Percentiles rank a stretch among this genome's conserved stretches.
These are phyloP conservation scores for Hydrolagus colliei DNA, from an alignment of 2,797 vertebrate species.

Conservation along the genomic window DNA sequence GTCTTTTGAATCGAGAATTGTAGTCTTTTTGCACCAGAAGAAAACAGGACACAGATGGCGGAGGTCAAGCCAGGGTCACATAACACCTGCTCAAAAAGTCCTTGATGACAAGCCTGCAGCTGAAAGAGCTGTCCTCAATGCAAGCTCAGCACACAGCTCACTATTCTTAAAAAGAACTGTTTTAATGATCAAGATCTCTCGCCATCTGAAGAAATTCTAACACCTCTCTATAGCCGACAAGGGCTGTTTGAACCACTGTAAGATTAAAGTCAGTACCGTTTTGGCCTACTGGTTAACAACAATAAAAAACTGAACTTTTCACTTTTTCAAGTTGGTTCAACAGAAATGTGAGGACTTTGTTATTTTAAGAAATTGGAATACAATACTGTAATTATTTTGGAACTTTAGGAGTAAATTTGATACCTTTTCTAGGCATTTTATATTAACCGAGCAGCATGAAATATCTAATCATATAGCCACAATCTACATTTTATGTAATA, in stretches of 20 bases:
- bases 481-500: not conserved
- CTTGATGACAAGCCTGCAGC: conserved; percentile 8
- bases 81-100: conserved; percentile 22
- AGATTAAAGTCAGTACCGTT: not conserved
- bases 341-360: not conserved
- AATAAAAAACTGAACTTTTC: not conserved
- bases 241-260: not conserved
- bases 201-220: not conserved
- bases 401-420: too few relatives aligned
- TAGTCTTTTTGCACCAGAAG: conserved; percentile 24
- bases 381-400: too few relatives aligned
- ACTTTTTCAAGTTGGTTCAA: not conserved
- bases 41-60: conserved; percentile 31
- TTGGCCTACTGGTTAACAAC: not conserved
- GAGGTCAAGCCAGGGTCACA: conserved; percentile 22
- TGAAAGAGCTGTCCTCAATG: not conserved
- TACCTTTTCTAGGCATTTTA: too few relatives aligned
- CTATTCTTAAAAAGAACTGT: not conserved
- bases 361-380: too few relatives aligned
- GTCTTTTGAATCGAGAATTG: conserved; percentile 26
- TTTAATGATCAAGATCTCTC: not conserved
- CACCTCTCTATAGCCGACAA: not conserved
- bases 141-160: not conserved
- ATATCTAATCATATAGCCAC: conserved; percentile 5
- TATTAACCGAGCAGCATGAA: not conserved